These are phyloP conservation scores for Australoheros scitulus DNA, from an alignment of 2,113 vertebrate species.

Conservation along the genomic window DNA sequence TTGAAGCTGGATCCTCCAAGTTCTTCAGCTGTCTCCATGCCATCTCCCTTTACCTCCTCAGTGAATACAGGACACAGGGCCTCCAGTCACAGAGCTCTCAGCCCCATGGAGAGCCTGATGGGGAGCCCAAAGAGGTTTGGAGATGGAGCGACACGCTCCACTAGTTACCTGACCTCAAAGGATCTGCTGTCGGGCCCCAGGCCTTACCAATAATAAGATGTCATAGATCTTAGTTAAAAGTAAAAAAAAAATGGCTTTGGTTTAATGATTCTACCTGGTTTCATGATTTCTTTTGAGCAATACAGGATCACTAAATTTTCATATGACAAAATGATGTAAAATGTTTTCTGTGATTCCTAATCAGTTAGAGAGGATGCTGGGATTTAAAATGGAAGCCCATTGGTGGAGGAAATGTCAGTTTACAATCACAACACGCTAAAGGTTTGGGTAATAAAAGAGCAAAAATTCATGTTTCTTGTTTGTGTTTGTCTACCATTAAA, in stretches of 20 bases:
- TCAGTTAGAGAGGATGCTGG: not conserved
- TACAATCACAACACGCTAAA: not conserved
- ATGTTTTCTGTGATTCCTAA: no score
- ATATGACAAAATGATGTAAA: not conserved
- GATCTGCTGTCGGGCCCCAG: conserved; percentile 52
- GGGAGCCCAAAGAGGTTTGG: conserved; percentile 31
- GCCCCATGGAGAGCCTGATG: conserved; percentile 70
- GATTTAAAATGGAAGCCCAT: not conserved
- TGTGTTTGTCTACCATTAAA: not conserved
- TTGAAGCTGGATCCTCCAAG: conserved; percentile 40
- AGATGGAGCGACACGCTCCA: not conserved
- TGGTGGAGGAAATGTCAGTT: not conserved
- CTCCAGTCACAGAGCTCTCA: conserved; percentile 25
- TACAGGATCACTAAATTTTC: not conserved
- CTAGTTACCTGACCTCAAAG: conserved; percentile 27
- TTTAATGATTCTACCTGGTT: not conserved
- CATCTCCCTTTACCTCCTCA: not conserved
- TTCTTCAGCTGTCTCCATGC: not conserved
- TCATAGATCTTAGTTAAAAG: not conserved
- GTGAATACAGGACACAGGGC: not conserved
- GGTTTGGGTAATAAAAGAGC: conserved; percentile 31
- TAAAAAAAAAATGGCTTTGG: not conserved
- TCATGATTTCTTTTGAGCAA: not conserved
- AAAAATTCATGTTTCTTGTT: not conserved
- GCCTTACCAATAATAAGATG: conserved; percentile 21